Evolutionary conservation across 2,888 invertebrate genomes (phyloP).

Genomic region (Lochmaea crataegi): DNA sequence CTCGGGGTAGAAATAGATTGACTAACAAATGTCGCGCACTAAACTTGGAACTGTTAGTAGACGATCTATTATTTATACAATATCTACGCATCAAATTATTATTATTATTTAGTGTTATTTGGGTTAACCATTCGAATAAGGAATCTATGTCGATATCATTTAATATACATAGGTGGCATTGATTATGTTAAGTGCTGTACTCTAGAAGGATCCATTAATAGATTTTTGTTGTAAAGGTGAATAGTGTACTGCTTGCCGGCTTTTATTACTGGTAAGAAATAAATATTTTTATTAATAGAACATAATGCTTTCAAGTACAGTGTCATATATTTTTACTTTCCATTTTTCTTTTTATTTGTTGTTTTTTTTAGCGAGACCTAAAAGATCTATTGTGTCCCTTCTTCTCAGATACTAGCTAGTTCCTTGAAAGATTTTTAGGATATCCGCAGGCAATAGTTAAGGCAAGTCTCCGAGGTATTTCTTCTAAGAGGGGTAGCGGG

Average conservation of each 20-base stretch:
- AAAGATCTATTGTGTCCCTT: no score
- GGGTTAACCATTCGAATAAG: slow-evolving; percentile 19
- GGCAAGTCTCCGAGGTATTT: no score
- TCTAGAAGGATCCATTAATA: slow-evolving; percentile 15
- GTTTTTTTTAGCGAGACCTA: not conserved
- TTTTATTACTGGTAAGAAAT: slow-evolving; percentile 2
- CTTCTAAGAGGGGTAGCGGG: no score
- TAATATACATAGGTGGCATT: slow-evolving; percentile 33
- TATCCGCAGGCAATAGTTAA: no score
- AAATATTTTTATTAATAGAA: not conserved
- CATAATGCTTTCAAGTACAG: not conserved
- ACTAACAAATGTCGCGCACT: no score
- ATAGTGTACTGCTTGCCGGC: not conserved
- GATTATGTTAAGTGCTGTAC: slow-evolving; percentile 29
- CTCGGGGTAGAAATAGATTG: not conserved
- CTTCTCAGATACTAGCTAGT: no score
- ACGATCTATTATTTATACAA: slow-evolving; percentile 6
- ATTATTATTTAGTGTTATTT: slow-evolving; percentile 20
- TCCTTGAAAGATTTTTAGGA: no score
- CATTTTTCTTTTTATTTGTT: not conserved
- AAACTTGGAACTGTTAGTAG: not conserved
- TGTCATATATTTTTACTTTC: not conserved
- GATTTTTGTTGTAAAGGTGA: slow-evolving; percentile 12
- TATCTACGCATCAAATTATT: slow-evolving; percentile 17
- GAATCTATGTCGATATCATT: slow-evolving; percentile 26